Conservation (phyloP, 1,140 invertebrate species). For the Alviniconcha marisindica region DNA sequence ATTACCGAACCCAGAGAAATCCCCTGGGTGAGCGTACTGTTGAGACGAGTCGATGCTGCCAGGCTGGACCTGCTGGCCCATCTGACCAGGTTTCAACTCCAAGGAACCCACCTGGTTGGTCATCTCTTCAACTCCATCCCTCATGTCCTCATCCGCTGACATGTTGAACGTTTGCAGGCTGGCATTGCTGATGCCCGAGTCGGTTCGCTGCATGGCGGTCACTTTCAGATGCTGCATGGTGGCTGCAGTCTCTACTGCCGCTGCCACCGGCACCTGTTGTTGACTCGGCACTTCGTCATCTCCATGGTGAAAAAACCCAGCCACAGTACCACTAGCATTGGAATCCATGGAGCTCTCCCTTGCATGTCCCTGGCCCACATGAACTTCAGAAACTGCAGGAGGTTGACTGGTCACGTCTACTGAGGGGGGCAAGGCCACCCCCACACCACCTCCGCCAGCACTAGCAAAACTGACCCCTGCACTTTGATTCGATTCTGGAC, state of each 20-base stretch:
- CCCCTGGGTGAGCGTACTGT: neutral
- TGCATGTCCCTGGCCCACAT: neutral
- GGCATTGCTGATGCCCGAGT: slow-evolving; percentile 57
- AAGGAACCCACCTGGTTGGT: slow-evolving; percentile 24
- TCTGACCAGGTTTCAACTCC: neutral
- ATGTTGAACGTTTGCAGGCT: slow-evolving; percentile 56
- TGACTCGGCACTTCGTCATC: slow-evolving; percentile 30
- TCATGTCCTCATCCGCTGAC: slow-evolving; percentile 38
- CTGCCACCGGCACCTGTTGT: neutral
- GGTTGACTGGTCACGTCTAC: neutral
- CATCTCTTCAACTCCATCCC: slow-evolving; percentile 35
- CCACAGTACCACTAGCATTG: slow-evolving; percentile 44
- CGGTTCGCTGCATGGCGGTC: slow-evolving; percentile 40
- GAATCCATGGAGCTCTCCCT: slow-evolving; percentile 2
- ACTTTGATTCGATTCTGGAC: neutral
- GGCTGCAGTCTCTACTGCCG: neutral
- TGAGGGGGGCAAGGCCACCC: neutral
- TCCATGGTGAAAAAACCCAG: slow-evolving; percentile 38
- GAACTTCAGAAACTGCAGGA: neutral
- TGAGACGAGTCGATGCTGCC: neutral
- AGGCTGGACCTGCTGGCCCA: neutral
- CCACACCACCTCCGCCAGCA: no score
- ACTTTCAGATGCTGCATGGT: slow-evolving; percentile 33
- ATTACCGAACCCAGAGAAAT: slow-evolving; percentile 5
- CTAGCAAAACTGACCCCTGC: no score